Evolutionary conservation across 2,113 vertebrate genomes (phyloP).

Genomic region (Lophotis ruficrista): DNA sequence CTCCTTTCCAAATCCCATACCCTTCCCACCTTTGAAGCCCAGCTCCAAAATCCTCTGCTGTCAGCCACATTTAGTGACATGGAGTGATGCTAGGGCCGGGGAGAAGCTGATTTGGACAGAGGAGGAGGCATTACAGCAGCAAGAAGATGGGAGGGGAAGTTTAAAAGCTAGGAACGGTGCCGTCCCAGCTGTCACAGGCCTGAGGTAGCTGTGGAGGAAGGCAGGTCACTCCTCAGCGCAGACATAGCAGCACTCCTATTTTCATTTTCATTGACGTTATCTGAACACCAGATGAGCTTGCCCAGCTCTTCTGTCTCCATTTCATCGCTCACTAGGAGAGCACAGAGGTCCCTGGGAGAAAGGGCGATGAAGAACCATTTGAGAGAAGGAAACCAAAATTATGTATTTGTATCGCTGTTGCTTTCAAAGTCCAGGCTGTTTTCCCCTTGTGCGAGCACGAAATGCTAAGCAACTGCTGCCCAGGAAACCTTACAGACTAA

Average conservation of each 20-base stretch:
- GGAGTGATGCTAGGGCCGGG: background rate
- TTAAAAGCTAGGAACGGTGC: background rate
- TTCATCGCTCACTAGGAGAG: background rate
- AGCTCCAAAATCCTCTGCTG: background rate
- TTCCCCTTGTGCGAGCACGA: background rate
- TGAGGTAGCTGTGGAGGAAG: background rate
- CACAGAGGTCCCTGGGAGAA: background rate
- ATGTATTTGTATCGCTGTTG: background rate
- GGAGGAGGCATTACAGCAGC: background rate
- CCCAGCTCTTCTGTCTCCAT: background rate
- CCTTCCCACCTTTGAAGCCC: background rate
- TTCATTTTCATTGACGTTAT: background rate
- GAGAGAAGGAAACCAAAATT: background rate
- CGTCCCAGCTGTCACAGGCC: background rate
- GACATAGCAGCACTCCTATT: background rate
- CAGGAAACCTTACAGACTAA: background rate
- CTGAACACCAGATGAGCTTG: background rate
- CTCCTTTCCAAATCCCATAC: background rate
- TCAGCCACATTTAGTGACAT: background rate
- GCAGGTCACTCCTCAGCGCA: no score
- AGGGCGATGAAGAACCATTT: background rate
- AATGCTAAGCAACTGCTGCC: conserved; percentile 1
- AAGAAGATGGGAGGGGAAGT: background rate
- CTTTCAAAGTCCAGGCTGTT: background rate
- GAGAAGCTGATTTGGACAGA: background rate